These are phyloP conservation scores for Cosmopolites sordidus DNA, from an alignment of 2,888 invertebrate genomes.

Conservation along the genomic window DNA sequence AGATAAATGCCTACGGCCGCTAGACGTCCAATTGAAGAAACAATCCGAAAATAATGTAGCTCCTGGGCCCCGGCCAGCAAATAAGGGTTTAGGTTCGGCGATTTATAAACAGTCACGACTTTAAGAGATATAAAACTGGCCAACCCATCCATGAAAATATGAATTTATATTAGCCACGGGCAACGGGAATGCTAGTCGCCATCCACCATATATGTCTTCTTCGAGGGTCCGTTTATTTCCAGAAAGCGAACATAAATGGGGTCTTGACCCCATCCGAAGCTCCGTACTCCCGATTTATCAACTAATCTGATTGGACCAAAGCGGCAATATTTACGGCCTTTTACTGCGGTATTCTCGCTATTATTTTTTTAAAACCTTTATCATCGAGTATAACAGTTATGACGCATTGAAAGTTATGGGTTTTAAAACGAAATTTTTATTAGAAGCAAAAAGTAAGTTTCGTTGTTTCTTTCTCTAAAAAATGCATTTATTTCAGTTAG, in stretches of 20 bases:
- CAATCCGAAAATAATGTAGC: conserved; percentile 21
- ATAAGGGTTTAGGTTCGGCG: conserved; percentile 13
- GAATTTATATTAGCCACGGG: conserved; percentile 33
- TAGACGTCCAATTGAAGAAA: conserved; percentile 19
- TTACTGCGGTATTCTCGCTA: no score
- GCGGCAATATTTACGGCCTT: no score
- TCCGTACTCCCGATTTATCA: not conserved
- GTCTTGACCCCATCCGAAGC: conserved; percentile 22
- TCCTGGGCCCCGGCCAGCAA: conserved; percentile 12
- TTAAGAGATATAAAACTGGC: conserved; percentile 30
- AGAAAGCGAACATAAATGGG: conserved; percentile 24
- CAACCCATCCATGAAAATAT: conserved; percentile 36
- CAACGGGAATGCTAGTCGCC: conserved; percentile 24
- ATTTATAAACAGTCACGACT: conserved; percentile 33
- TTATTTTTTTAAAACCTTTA: no score
- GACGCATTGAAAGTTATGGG: no score
- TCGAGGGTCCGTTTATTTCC: conserved; percentile 19
- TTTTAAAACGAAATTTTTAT: no score
- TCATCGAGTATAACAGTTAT: no score
- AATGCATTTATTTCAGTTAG: no score
- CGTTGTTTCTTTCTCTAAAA: no score
- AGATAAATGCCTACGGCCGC: conserved; percentile 6
- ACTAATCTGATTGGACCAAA: not conserved
- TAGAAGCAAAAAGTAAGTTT: no score
- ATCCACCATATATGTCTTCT: conserved; percentile 21